Evolutionary conservation across 2,888 invertebrate genomes (phyloP).

Genomic region (Cephus rjabovi): DNA sequence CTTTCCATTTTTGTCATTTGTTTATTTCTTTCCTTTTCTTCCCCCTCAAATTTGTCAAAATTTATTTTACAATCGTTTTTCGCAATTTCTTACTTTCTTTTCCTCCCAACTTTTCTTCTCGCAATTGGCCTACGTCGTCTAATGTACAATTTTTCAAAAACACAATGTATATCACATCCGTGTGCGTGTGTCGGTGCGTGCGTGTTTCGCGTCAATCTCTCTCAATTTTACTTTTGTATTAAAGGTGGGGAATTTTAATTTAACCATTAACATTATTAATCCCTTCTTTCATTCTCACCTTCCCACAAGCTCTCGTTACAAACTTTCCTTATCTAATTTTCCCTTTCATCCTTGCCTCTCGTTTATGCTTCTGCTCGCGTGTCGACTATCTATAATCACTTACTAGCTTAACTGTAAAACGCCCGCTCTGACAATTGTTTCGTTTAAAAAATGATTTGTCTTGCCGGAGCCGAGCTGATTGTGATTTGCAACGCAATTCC

Average conservation of each 20-base stretch:
- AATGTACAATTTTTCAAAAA: background rate
- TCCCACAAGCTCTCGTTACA: background rate
- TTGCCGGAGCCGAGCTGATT: conserved; percentile 67
- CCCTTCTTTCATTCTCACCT: background rate
- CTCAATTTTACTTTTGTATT: background rate
- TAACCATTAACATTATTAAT: background rate
- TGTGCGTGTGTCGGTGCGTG: conserved; percentile 11
- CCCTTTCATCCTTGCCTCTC: conserved; percentile 5
- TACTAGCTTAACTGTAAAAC: conserved; percentile 62
- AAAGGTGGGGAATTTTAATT: background rate
- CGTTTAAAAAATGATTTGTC: conserved; percentile 58
- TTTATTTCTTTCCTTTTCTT: background rate
- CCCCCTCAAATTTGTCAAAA: background rate
- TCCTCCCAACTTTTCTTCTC: background rate
- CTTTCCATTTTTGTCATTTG: background rate
- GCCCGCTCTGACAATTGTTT: conserved; percentile 64
- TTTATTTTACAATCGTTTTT: background rate
- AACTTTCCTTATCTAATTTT: conserved; percentile 23
- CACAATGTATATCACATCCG: background rate
- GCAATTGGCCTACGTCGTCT: background rate
- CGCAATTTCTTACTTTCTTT: background rate
- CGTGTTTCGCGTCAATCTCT: background rate
- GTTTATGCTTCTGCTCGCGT: conserved; percentile 20
- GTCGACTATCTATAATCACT: conserved; percentile 57
- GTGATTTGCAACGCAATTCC: conserved; percentile 68